A percentile compares a stretch with the other conserved stretches of the same genome.
Evolutionary conservation across 2,113 vertebrate genomes (phyloP).

Genomic region (Paracanthobrama guichenoti): DNA sequence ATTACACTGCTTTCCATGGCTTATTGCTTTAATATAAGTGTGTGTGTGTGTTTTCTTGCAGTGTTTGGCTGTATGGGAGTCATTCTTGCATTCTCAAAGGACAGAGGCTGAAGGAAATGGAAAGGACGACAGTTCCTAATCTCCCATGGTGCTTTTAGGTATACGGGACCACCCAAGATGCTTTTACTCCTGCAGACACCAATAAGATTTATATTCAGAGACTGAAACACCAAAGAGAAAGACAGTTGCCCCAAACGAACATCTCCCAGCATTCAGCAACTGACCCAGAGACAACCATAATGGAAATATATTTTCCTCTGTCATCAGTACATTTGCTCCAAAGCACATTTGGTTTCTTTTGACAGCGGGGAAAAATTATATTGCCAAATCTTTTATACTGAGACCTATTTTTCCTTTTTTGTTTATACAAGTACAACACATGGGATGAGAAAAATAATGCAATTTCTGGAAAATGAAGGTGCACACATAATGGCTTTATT

Average conservation of each 20-base stretch:
- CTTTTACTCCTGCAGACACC: slow-evolving; percentile 35
- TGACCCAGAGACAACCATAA: slow-evolving; percentile 15
- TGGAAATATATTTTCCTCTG: not conserved
- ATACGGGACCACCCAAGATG: slow-evolving; percentile 31
- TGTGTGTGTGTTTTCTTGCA: slow-evolving; percentile 66
- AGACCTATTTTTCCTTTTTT: slow-evolving; percentile 42
- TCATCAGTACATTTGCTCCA: not conserved
- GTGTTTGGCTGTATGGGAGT: slow-evolving; percentile 96
- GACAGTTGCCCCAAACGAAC: not conserved
- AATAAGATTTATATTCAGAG: slow-evolving; percentile 13
- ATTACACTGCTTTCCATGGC: too few species aligned
- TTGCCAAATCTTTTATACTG: slow-evolving; percentile 49
- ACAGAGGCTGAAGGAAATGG: slow-evolving; percentile 71
- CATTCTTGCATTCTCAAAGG: slow-evolving; percentile 87
- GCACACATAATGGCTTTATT: slow-evolving; percentile 21
- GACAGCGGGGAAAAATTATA: not conserved
- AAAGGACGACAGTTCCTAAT: slow-evolving; percentile 74
- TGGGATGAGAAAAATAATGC: slow-evolving; percentile 40
- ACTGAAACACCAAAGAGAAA: slow-evolving; percentile 1
- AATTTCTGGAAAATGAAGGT: slow-evolving; percentile 9
- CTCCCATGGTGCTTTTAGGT: slow-evolving; percentile 21
- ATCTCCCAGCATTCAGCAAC: not conserved
- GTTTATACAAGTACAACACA: slow-evolving; percentile 27
- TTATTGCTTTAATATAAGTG: too few species aligned
- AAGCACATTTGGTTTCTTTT: not conserved